Percentiles rank a stretch among this genome's conserved stretches.
These are phyloP conservation scores for Naja naja DNA, from an alignment of 2,113 vertebrate species.

Conservation along the genomic window DNA sequence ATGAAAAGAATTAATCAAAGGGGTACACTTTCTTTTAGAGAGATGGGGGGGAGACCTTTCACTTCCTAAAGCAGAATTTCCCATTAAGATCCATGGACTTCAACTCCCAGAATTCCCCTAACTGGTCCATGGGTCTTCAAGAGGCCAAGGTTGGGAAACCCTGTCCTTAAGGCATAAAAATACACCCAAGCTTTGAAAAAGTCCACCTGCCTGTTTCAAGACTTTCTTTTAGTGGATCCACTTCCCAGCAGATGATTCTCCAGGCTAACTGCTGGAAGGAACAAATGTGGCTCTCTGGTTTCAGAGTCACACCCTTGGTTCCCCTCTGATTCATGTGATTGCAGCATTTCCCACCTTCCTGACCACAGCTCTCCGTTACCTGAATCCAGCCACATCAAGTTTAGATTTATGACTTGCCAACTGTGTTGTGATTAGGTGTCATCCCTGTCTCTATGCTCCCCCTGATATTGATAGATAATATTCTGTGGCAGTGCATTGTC, in stretches of 20 bases:
- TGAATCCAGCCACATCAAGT: slow-evolving; percentile 54
- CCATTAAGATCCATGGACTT: too few species aligned
- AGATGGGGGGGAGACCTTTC: too few species aligned
- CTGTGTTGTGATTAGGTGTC: slow-evolving; percentile 84
- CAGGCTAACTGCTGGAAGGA: background rate
- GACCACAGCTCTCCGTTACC: slow-evolving; percentile 24
- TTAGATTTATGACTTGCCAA: slow-evolving; percentile 81
- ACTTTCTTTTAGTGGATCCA: background rate
- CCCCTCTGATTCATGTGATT: background rate
- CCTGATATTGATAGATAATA: slow-evolving; percentile 82
- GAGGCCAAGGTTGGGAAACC: background rate
- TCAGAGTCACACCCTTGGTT: too few species aligned
- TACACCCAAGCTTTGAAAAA: background rate
- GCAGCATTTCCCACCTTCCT: slow-evolving; percentile 3
- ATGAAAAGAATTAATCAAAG: background rate
- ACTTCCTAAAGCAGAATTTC: too few species aligned
- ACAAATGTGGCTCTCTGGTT: too few species aligned
- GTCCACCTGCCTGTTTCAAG: background rate
- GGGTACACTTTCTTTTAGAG: background rate
- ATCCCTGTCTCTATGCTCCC: slow-evolving; percentile 81
- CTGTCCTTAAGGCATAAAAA: background rate
- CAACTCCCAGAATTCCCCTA: background rate
- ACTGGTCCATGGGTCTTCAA: background rate
- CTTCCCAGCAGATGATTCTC: too few species aligned
- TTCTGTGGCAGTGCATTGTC: slow-evolving; percentile 70